Conservation (phyloP, 2,888 invertebrate genomes). For the Argyra leucocephala region DNA sequence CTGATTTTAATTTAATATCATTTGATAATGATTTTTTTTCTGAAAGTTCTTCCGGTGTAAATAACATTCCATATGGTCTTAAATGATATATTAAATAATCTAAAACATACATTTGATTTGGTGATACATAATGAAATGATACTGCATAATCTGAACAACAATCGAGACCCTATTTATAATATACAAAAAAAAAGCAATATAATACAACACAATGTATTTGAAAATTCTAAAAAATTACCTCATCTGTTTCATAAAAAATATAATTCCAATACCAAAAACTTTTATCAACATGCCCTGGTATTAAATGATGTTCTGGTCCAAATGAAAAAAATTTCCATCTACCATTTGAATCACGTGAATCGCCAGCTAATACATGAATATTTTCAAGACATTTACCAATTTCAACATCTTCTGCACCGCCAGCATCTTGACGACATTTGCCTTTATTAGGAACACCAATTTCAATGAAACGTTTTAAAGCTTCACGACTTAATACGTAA, state of each 20-base stretch:
- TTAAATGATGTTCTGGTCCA: slow-evolving; percentile 77
- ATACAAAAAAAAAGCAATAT: background rate
- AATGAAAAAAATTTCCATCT: slow-evolving; percentile 88
- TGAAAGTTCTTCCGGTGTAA: slow-evolving; percentile 25
- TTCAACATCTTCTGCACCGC: slow-evolving; percentile 36
- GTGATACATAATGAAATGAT: slow-evolving; percentile 83
- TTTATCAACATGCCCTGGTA: slow-evolving; percentile 65
- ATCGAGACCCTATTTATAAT: slow-evolving; percentile 57
- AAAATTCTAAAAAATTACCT: slow-evolving; percentile 33
- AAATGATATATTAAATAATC: slow-evolving; percentile 89
- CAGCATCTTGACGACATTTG: slow-evolving; percentile 44
- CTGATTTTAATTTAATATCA: slow-evolving; percentile 13
- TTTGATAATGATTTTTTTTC: slow-evolving; percentile 18
- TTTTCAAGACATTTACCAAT: slow-evolving; percentile 62
- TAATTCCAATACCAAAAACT: slow-evolving; percentile 88
- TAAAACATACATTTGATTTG: slow-evolving; percentile 83
- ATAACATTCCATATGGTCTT: slow-evolving; percentile 58
- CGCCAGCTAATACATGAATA: slow-evolving; percentile 73
- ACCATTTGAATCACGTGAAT: slow-evolving; percentile 69
- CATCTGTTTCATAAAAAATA: slow-evolving; percentile 78
- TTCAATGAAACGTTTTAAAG: slow-evolving; percentile 62
- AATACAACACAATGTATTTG: slow-evolving; percentile 34
- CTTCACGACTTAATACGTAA: slow-evolving; percentile 76
- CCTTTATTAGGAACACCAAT: slow-evolving; percentile 54
- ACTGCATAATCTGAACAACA: slow-evolving; percentile 88